Evolutionary conservation across 1,140 invertebrate genomes (phyloP).

Genomic region (Caenorhabditis inopinata): DNA sequence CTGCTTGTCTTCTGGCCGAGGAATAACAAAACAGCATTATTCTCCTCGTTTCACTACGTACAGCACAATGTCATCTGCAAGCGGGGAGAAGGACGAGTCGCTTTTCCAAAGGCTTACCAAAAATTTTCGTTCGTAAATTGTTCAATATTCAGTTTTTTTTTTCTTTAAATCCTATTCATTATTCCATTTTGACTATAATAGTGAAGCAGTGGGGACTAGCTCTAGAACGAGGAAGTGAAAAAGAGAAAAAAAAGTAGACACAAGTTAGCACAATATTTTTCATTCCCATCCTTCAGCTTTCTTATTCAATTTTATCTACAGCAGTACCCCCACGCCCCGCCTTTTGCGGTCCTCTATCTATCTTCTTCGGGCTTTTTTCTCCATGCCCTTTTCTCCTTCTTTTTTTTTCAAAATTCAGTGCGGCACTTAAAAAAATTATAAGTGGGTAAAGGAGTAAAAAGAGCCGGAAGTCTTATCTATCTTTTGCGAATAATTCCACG

Average conservation of each 20-base stretch:
- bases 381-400: not conserved
- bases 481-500: not conserved
- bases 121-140: slow-evolving; percentile 7
- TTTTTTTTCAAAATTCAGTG: slow-evolving; percentile 9
- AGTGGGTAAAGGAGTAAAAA: not conserved
- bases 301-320: slow-evolving; percentile 33
- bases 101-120: not conserved
- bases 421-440: not conserved
- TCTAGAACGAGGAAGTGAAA: not conserved
- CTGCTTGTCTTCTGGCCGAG: not conserved
- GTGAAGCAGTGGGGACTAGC: too few relatives aligned
- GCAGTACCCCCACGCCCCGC: not conserved
- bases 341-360: not conserved
- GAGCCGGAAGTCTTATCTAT: slow-evolving; percentile 26
- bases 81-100: not conserved
- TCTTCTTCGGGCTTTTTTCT: not conserved
- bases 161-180: too few relatives aligned
- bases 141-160: not conserved
- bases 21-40: not conserved
- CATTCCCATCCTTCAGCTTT: slow-evolving; percentile 26
- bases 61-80: not conserved
- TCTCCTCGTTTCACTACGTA: not conserved
- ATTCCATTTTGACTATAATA: too few relatives aligned
- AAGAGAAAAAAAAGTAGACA: not conserved
- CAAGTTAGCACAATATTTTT: not conserved